A percentile compares a stretch with the other conserved stretches of the same genome.
Conservation (phyloP, 2,888 invertebrate species). For the Acanthoscelides obtectus region DNA sequence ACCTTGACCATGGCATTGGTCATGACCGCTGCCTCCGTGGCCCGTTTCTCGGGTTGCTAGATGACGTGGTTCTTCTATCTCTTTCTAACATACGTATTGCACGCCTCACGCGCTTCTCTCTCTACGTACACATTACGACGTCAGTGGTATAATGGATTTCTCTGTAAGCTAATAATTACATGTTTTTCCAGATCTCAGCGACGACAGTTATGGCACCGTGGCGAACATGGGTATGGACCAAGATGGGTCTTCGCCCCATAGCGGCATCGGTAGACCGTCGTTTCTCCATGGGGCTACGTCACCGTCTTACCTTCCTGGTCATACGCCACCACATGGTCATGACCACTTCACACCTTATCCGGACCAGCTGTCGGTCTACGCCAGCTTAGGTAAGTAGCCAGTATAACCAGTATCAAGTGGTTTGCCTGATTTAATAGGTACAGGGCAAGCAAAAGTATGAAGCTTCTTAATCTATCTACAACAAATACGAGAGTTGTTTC, state of each 20-base stretch:
- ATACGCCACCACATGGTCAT: slow-evolving; percentile 70
- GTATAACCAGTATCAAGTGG: too few relatives aligned
- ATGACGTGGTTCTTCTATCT: neutral
- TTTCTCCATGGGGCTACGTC: slow-evolving; percentile 66
- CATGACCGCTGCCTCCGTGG: too few relatives aligned
- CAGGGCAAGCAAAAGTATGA: neutral
- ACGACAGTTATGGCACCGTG: slow-evolving; percentile 84
- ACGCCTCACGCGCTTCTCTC: too few relatives aligned
- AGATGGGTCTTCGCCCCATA: slow-evolving; percentile 73
- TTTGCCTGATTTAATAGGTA: neutral
- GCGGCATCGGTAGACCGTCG: slow-evolving; percentile 53
- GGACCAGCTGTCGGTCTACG: slow-evolving; percentile 74
- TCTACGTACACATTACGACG: too few relatives aligned
- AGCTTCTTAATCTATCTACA: neutral
- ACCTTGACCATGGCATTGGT: too few relatives aligned
- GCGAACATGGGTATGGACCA: slow-evolving; percentile 76
- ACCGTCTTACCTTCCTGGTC: slow-evolving; percentile 73
- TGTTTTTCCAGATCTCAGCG: slow-evolving; percentile 66
- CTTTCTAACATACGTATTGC: too few relatives aligned
- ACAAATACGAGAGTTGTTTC: too few relatives aligned
- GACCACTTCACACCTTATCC: slow-evolving; percentile 78
- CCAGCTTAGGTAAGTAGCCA: slow-evolving; percentile 72
- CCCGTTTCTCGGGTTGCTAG: too few relatives aligned
- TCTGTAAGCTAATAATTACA: too few relatives aligned
- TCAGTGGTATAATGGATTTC: too few relatives aligned